These are phyloP conservation scores for Saturnia japonica DNA, from an alignment of 2,888 invertebrate species.

Conservation along the genomic window DNA sequence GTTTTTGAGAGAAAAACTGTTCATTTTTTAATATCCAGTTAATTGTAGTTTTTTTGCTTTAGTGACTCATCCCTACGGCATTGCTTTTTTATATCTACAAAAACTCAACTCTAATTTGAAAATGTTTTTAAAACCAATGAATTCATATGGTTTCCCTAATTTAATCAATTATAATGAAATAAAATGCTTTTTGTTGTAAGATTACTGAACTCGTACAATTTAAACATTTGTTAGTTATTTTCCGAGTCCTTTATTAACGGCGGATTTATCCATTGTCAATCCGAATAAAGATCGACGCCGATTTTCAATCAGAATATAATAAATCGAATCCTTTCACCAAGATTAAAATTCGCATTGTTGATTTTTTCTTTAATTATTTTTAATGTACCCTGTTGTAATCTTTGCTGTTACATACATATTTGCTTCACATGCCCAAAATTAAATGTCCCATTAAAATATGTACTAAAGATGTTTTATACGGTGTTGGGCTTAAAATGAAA, in stretches of 20 bases:
- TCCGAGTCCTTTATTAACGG: neutral
- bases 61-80: no score
- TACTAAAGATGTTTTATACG: constrained; percentile 28
- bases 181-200: neutral
- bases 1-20: no score
- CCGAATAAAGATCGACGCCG: neutral
- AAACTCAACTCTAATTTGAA: no score
- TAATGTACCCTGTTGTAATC: neutral
- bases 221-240: neutral
- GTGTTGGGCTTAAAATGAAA: constrained; percentile 46
- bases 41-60: no score
- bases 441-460: constrained; percentile 30
- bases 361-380: neutral
- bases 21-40: no score
- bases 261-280: neutral
- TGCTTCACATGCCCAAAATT: constrained; percentile 38
- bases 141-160: neutral
- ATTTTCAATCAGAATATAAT: neutral
- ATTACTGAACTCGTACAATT: neutral
- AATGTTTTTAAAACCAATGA: no score
- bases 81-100: no score
- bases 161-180: neutral
- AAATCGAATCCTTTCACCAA: neutral
- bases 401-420: constrained; percentile 24
- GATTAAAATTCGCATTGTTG: neutral